Evolutionary conservation across 2,113 vertebrate species (phyloP).

Genomic region (Gymnogyps californianus): DNA sequence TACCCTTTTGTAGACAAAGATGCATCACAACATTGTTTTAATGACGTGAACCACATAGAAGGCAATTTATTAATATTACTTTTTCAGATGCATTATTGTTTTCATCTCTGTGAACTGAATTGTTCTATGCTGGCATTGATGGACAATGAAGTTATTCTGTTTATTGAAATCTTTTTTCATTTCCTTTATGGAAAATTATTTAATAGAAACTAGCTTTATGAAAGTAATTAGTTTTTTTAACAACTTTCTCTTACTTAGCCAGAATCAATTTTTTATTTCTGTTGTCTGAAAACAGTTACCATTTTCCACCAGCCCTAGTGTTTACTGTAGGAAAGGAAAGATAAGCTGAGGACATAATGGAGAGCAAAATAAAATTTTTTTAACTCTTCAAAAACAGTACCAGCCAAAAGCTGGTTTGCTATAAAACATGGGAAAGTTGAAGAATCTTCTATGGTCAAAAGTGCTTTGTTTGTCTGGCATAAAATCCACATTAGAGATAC

Average conservation of each 20-base stretch:
- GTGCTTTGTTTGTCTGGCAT: not conserved
- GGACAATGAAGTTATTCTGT: not conserved
- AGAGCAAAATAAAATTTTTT: not conserved
- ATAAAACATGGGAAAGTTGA: not conserved
- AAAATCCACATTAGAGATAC: not conserved
- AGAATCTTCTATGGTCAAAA: not conserved
- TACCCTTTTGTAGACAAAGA: not conserved
- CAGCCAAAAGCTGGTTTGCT: not conserved
- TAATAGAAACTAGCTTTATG: not conserved
- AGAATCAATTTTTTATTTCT: not conserved
- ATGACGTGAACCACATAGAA: not conserved
- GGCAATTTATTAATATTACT: not conserved
- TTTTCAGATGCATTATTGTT: not conserved
- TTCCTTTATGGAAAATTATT: not conserved
- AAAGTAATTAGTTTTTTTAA: not conserved
- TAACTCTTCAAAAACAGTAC: not conserved
- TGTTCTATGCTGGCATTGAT: not conserved
- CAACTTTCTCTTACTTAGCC: not conserved
- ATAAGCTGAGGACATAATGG: not conserved
- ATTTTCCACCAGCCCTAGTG: not conserved
- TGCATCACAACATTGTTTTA: not conserved
- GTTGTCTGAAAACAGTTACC: not conserved
- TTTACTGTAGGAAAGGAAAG: not conserved
- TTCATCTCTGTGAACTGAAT: not conserved
- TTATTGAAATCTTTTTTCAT: not conserved